Conservation (phyloP, 2,113 vertebrate genomes). For the Ophthalmolycus amberensis region DNA sequence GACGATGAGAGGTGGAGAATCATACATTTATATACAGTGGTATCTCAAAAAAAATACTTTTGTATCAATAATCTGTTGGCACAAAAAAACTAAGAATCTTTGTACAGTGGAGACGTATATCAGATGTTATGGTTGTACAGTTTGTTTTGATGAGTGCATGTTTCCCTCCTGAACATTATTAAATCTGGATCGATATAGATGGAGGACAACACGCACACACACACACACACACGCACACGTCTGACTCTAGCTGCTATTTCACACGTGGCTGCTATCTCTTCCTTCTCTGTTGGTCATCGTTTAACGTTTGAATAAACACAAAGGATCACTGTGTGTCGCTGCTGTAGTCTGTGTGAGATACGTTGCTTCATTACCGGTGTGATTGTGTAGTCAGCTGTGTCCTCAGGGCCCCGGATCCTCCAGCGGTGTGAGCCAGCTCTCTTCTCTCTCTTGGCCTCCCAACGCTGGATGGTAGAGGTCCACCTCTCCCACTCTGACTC, state of each 20-base stretch:
- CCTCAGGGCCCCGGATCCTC: constrained; percentile 32
- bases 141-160: constrained; percentile 76
- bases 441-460: too few species aligned
- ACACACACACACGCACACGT: constrained; percentile 25
- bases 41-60: constrained; percentile 65
- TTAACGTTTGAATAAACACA: constrained; percentile 78
- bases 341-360: neutral
- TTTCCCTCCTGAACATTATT: constrained; percentile 51
- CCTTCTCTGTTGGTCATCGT: constrained; percentile 63
- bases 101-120: constrained; percentile 73
- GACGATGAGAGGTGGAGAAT: constrained; percentile 33
- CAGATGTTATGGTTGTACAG: constrained; percentile 68
- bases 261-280: constrained; percentile 63
- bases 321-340: constrained; percentile 57
- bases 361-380: constrained; percentile 1
- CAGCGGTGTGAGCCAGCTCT: constrained; percentile 36
- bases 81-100: constrained; percentile 57
- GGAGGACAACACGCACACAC: constrained; percentile 12
- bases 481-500: constrained; percentile 41
- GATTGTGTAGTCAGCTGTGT: constrained; percentile 70
- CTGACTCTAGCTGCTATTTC: constrained; percentile 51
- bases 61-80: constrained; percentile 68
- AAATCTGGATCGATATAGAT: constrained; percentile 31
- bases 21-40: constrained; percentile 68
- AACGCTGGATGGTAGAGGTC: constrained; percentile 50